These are phyloP conservation scores for Agapornis roseicollis DNA, from an alignment of 2,113 vertebrate genomes.

Conservation along the genomic window DNA sequence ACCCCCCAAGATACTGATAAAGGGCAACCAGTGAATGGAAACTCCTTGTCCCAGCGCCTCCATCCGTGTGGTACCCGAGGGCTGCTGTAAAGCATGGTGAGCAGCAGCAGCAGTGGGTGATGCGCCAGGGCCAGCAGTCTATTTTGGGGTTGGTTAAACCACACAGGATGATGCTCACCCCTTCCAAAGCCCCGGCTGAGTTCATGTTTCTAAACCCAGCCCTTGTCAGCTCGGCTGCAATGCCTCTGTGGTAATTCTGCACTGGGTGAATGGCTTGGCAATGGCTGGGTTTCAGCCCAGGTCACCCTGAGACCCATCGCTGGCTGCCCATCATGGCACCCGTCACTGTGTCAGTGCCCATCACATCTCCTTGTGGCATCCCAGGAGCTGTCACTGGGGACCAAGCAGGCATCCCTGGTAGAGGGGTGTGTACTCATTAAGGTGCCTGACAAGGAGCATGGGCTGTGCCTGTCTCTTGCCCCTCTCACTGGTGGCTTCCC, in stretches of 20 bases:
- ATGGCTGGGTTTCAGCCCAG: fast-evolving
- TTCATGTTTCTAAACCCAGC: not conserved
- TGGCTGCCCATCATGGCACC: fast-evolving
- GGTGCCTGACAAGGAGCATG: fast-evolving
- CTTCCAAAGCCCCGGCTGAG: fast-evolving
- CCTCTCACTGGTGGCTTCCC: not conserved
- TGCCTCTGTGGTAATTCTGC: not conserved
- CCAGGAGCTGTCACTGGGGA: too few relatives aligned
- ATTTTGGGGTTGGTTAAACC: not conserved
- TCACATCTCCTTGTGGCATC: not conserved
- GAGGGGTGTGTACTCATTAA: fast-evolving
- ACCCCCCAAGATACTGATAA: not conserved
- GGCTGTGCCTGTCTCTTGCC: not conserved
- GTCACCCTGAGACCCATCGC: not conserved
- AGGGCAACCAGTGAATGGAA: not conserved
- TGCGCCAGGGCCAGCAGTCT: not conserved
- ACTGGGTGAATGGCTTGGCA: fast-evolving
- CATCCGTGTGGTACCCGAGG: fast-evolving
- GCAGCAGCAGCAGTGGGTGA: not conserved
- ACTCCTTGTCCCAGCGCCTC: not conserved
- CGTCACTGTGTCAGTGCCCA: not conserved
- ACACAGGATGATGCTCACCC: not conserved
- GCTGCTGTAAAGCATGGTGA: not conserved
- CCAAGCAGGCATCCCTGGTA: fast-evolving
- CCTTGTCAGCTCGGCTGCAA: fast-evolving